Percentiles rank a stretch among this genome's conserved stretches.
Conservation (phyloP, 2,113 vertebrate species). For the Ardeotis arabs region DNA sequence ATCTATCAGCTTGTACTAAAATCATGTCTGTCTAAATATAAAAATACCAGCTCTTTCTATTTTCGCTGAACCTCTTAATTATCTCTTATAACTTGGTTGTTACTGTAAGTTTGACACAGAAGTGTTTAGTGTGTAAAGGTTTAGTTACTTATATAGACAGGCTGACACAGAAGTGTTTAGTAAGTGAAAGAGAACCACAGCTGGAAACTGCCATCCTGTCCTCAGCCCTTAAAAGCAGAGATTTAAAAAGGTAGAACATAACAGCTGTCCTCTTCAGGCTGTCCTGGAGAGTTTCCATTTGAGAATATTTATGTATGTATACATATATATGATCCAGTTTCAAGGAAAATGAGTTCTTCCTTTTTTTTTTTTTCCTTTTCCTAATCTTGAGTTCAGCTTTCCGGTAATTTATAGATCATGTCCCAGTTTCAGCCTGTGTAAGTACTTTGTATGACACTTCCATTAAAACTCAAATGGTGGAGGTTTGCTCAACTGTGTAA, state of each 20-base stretch:
- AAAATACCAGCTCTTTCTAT: neutral
- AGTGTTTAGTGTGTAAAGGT: neutral
- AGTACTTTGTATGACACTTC: neutral
- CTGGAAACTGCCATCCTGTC: slow-evolving; percentile 19
- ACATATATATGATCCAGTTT: slow-evolving; percentile 10
- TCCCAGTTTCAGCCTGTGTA: slow-evolving; percentile 19
- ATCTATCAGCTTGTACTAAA: neutral
- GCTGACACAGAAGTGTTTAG: neutral
- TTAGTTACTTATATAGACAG: neutral
- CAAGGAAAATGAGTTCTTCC: neutral
- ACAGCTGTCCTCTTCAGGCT: slow-evolving; percentile 16
- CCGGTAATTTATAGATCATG: slow-evolving; percentile 23
- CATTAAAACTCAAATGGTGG: slow-evolving; percentile 7
- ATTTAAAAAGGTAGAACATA: neutral
- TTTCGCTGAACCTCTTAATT: slow-evolving; percentile 1
- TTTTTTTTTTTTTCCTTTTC: neutral
- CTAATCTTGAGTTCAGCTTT: slow-evolving; percentile 7
- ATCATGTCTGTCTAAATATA: neutral
- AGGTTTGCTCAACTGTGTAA: neutral
- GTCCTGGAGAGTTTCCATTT: slow-evolving; percentile 15
- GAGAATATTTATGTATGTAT: slow-evolving; percentile 49
- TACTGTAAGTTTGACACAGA: neutral
- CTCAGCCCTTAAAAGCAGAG: neutral
- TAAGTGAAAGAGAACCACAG: neutral
- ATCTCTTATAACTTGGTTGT: neutral